phyloP scores from a whole-genome alignment of 2,888 invertebrate genomes.

The Parnassius smintheus region DNA sequence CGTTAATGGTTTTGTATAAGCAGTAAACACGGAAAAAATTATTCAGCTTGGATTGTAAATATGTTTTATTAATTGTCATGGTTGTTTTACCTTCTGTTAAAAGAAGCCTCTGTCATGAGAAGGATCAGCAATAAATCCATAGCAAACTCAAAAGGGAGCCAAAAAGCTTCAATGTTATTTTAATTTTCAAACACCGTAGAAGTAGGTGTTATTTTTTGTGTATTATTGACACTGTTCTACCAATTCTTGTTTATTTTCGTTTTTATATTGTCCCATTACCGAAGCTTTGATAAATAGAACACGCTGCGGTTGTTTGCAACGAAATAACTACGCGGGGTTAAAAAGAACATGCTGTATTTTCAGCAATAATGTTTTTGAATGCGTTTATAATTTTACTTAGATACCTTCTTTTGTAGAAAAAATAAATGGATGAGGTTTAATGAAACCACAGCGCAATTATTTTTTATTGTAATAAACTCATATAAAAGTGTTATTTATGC shows the following conservation, averaged over 20 bases:
- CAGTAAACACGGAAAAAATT: too few relatives aligned
- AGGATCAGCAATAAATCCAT: not conserved
- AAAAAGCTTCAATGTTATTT: not conserved
- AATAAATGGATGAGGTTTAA: too few relatives aligned
- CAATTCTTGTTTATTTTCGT: conserved; percentile 17
- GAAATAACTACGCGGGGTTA: conserved; percentile 22
- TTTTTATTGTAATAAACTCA: too few relatives aligned
- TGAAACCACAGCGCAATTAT: too few relatives aligned
- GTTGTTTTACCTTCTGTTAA: too few relatives aligned
- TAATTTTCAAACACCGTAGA: conserved; percentile 2
- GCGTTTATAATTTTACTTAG: too few relatives aligned
- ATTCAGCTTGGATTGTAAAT: too few relatives aligned
- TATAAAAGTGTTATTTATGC: too few relatives aligned
- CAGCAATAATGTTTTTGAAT: not conserved
- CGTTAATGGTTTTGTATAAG: too few relatives aligned
- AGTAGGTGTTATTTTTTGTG: conserved; percentile 5
- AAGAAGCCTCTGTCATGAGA: too few relatives aligned
- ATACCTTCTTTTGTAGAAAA: too few relatives aligned
- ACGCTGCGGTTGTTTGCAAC: conserved; percentile 21
- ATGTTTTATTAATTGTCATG: too few relatives aligned
- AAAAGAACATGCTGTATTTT: conserved; percentile 20
- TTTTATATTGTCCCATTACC: conserved; percentile 21
- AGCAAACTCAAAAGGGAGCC: not conserved
- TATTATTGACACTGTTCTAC: conserved; percentile 9
- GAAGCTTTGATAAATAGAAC: conserved; percentile 20